phyloP scores from a whole-genome alignment of 2,113 vertebrate species.

The Oryzias curvinotus region DNA sequence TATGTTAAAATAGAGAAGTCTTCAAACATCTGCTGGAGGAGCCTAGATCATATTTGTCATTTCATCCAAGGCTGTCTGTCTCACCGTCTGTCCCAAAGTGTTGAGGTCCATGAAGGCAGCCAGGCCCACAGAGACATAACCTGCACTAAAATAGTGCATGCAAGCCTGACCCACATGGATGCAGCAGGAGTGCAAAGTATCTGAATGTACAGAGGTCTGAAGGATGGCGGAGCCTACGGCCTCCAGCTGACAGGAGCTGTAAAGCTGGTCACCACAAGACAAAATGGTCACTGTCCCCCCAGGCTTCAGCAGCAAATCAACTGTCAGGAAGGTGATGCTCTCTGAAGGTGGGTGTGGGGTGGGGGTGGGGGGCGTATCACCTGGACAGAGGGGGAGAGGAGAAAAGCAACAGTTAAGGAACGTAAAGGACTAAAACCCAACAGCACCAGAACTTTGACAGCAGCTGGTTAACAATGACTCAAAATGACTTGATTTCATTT shows the following conservation, averaged over 20 bases:
- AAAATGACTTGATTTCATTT: slow-evolving; percentile 25
- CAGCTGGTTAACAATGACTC: slow-evolving; percentile 30
- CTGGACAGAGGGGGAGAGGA: slow-evolving; percentile 61
- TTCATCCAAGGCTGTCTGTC: slow-evolving; percentile 4
- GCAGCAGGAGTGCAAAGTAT: slow-evolving; percentile 77
- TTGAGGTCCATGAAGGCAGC: slow-evolving; percentile 81
- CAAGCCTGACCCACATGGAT: slow-evolving; percentile 80
- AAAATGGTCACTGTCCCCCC: slow-evolving; percentile 77
- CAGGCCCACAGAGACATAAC: slow-evolving; percentile 85
- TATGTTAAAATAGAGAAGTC: slow-evolving; percentile 38
- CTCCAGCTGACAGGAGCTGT: slow-evolving; percentile 74
- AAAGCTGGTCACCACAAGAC: slow-evolving; percentile 86
- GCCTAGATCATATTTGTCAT: slow-evolving; percentile 15
- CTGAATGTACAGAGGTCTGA: slow-evolving; percentile 81
- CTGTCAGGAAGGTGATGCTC: slow-evolving; percentile 81
- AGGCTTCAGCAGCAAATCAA: slow-evolving; percentile 89
- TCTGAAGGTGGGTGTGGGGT: slow-evolving; percentile 81
- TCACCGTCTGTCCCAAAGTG: slow-evolving; percentile 84
- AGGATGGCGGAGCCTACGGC: slow-evolving; percentile 80
- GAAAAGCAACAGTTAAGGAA: neutral
- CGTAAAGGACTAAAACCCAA: neutral
- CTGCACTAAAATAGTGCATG: slow-evolving; percentile 72
- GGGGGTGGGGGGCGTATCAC: slow-evolving; percentile 87
- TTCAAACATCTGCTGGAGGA: slow-evolving; percentile 19
- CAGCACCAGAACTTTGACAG: slow-evolving; percentile 6